phyloP scores from a whole-genome alignment of 2,888 invertebrate genomes.

The Limnephilus auricula region DNA sequence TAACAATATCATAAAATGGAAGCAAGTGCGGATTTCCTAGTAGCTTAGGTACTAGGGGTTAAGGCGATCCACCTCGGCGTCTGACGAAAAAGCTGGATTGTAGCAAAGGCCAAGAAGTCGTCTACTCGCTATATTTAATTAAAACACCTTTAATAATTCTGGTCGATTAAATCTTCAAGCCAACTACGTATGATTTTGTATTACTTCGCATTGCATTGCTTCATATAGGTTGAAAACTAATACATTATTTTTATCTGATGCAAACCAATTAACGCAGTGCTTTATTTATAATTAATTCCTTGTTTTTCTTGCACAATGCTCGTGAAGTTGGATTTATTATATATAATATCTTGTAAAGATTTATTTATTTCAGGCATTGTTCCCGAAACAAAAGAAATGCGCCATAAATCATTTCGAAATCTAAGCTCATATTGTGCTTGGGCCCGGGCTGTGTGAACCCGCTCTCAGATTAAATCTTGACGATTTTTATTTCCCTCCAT shows the following conservation, averaged over 20 bases:
- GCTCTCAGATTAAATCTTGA: constrained; percentile 37
- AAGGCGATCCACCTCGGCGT: no score
- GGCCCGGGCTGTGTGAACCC: constrained; percentile 16
- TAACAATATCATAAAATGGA: no score
- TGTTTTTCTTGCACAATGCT: neutral
- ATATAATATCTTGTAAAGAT: neutral
- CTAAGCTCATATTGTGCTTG: constrained; percentile 27
- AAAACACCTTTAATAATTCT: no score
- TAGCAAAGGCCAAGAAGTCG: no score
- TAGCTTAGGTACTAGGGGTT: no score
- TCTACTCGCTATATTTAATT: no score
- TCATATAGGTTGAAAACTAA: neutral
- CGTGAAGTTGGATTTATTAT: constrained; percentile 14
- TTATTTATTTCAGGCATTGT: constrained; percentile 40
- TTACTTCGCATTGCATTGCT: no score
- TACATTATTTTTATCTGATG: neutral
- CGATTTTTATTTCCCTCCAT: constrained; percentile 23
- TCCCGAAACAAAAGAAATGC: constrained; percentile 34
- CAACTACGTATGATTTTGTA: no score
- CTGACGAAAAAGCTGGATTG: no score
- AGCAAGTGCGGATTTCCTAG: no score
- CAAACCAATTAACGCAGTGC: neutral
- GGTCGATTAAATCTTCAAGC: no score
- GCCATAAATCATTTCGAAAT: constrained; percentile 33
- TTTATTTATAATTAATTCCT: neutral